Conservation (phyloP, 2,888 invertebrate species). For the Apoda limacodes region DNA sequence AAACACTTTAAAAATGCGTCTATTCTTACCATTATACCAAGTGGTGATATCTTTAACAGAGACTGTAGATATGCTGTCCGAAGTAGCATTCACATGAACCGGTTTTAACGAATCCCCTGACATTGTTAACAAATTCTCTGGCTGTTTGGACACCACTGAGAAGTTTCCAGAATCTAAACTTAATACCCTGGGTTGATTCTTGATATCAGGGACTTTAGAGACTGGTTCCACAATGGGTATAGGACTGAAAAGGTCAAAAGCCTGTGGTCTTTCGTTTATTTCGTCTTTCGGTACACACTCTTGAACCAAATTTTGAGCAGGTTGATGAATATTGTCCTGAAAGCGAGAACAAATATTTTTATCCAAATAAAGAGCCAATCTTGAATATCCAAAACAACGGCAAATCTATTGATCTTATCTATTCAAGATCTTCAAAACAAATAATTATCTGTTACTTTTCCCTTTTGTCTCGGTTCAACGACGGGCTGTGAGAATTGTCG, state of each 20-base stretch:
- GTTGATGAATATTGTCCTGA: too few species aligned
- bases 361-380: background rate
- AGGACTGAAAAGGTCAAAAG: slow-evolving; percentile 67
- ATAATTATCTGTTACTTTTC: too few species aligned
- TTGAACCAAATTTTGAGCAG: too few species aligned
- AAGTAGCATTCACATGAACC: slow-evolving; percentile 40
- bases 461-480: too few species aligned
- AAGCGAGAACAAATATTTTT: slow-evolving; percentile 14
- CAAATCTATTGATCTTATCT: too few species aligned
- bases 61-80: slow-evolving; percentile 59
- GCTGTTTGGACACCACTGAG: slow-evolving; percentile 49
- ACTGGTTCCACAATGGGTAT: slow-evolving; percentile 56
- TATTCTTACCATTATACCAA: slow-evolving; percentile 71
- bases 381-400: too few species aligned
- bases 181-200: slow-evolving; percentile 45
- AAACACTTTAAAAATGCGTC: too few species aligned
- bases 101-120: slow-evolving; percentile 51
- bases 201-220: slow-evolving; percentile 39
- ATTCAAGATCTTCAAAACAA: too few species aligned
- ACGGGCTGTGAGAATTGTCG: too few species aligned
- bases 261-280: slow-evolving; percentile 45
- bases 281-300: too few species aligned
- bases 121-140: slow-evolving; percentile 37
- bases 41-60: slow-evolving; percentile 74
- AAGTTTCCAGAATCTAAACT: slow-evolving; percentile 55